Evolutionary conservation across 1,140 invertebrate species (phyloP).

Genomic region (Tetraneura akinire): DNA sequence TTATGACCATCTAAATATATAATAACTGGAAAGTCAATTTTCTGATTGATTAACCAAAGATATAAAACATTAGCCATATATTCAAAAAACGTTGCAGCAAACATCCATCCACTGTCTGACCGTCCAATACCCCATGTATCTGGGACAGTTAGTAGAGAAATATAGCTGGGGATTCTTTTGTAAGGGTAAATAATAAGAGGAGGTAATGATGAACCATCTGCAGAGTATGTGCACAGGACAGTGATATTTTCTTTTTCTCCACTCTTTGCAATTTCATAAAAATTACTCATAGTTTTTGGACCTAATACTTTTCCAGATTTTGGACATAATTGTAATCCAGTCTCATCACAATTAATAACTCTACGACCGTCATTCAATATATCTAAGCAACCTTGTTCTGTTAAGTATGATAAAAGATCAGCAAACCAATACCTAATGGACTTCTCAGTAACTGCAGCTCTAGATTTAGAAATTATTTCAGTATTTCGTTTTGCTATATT

Average conservation of each 20-base stretch:
- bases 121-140: conserved; percentile 57
- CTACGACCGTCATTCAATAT: neutral
- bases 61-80: conserved; percentile 57
- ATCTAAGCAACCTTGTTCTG: neutral
- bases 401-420: neutral
- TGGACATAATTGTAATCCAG: neutral
- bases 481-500: neutral
- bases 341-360: neutral
- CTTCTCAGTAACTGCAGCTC: neutral
- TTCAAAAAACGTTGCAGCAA: conserved; percentile 58
- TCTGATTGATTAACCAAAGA: neutral
- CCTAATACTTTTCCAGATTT: neutral
- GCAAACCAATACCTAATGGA: neutral
- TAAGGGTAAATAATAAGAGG: neutral
- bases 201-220: neutral
- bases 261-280: neutral
- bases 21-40: neutral
- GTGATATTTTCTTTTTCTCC: neutral
- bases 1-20: neutral
- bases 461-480: neutral
- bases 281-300: neutral
- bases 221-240: neutral
- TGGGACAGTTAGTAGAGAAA: conserved; percentile 54
- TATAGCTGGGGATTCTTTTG: neutral
- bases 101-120: conserved; percentile 59